Percentiles rank a stretch among this genome's conserved stretches.
phyloP scores from a whole-genome alignment of 2,797 vertebrate genomes.

The Leptatherina wallacei region DNA sequence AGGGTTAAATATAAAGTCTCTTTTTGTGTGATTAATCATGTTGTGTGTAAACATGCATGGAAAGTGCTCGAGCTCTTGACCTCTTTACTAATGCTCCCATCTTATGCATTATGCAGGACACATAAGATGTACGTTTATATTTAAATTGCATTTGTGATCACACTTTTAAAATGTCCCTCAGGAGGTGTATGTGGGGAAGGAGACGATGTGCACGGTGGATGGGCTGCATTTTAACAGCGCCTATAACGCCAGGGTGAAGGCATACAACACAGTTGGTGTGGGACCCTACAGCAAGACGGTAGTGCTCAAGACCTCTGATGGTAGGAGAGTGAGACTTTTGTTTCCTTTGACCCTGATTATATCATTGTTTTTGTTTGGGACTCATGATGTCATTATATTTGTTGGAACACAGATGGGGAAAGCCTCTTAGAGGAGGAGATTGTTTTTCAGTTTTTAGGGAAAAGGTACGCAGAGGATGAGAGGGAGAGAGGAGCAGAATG shows the following conservation, averaged over 20 bases:
- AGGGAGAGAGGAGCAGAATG: not conserved
- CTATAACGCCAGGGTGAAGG: slow-evolving; percentile 96
- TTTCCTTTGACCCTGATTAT: too few relatives aligned
- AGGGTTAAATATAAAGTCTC: slow-evolving; percentile 9
- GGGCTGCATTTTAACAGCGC: slow-evolving; percentile 99
- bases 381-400: not conserved
- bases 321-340: slow-evolving; percentile 74
- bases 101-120: not conserved
- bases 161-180: slow-evolving; percentile 51
- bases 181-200: slow-evolving; percentile 98
- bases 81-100: slow-evolving; percentile 8
- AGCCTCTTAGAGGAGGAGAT: not conserved
- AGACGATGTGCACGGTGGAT: slow-evolving; percentile 96
- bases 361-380: not conserved
- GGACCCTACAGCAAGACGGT: slow-evolving; percentile 98
- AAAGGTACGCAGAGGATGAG: not conserved
- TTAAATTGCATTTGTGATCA: slow-evolving; percentile 19
- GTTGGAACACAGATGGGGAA: not conserved
- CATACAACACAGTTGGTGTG: slow-evolving; percentile 91
- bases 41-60: slow-evolving; percentile 15
- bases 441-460: not conserved
- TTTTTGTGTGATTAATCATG: slow-evolving; percentile 8
- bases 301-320: slow-evolving; percentile 94
- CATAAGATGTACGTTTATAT: not conserved
- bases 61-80: not conserved